phyloP scores from a whole-genome alignment of 2,113 vertebrate species.

The Columba livia region DNA sequence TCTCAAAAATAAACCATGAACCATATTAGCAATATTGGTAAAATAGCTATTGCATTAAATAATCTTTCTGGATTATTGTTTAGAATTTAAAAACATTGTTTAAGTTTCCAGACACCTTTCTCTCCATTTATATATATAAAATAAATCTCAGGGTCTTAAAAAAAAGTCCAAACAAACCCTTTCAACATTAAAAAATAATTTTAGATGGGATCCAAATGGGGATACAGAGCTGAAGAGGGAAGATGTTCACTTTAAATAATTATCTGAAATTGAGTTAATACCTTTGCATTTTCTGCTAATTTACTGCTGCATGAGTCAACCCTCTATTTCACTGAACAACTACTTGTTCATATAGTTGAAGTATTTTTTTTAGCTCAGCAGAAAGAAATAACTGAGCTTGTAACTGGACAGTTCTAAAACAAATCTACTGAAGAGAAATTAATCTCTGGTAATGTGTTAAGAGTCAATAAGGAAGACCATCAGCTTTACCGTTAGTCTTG shows the following conservation, averaged over 20 bases:
- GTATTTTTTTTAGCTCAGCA: neutral
- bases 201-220: neutral
- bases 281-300: neutral
- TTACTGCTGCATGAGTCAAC: neutral
- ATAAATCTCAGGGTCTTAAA: neutral
- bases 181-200: neutral
- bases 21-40: neutral
- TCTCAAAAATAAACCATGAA: fast-evolving
- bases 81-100: neutral
- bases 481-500: neutral
- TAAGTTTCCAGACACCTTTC: neutral
- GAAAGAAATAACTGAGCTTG: neutral
- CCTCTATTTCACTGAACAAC: neutral
- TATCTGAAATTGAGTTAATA: neutral
- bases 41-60: neutral
- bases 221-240: neutral
- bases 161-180: neutral
- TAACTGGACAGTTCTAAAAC: neutral
- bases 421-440: neutral
- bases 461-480: neutral
- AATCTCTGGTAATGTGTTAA: neutral
- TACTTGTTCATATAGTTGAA: neutral
- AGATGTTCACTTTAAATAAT: neutral
- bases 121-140: neutral
- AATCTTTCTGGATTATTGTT: neutral